Evolutionary conservation across 1,140 invertebrate species (phyloP), one percentile per base, ranked within the genome.

Genomic region (Drosophila prosaltans): DNA sequence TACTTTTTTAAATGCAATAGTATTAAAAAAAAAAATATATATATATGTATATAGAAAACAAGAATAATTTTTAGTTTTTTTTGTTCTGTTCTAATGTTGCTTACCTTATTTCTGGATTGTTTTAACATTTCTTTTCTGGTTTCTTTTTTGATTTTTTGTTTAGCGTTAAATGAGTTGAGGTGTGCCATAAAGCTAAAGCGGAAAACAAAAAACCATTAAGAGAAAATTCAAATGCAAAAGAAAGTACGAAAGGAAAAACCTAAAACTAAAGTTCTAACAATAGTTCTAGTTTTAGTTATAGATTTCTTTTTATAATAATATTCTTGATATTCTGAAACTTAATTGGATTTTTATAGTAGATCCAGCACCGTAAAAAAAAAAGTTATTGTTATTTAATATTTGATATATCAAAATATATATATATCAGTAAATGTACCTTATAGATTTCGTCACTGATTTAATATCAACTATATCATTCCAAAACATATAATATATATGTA

Each of bases 81-180:
- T 43, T 24, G 16, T 2, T 26, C 3, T 26, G 7, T 51, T 51
- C 24, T 24, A 48, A 21, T 51, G 21, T 26, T 51, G 8, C 45
- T 51, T 51, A 51, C 45, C 45, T 51, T 51, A 51, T 51, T 24
- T 26, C 45, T 51, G 45, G 21, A 2, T 26, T 51, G 45, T 51
- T 51, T 51, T 51, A 51, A 51, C 45, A 51, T 51, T 26, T 51
- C 45, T 51, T 51, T 51, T 51, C 45, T 51, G 45, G 45, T 51
- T 51, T 51, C 45, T 51, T 51, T 51, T 51, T 26, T 51, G 21
- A 1, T 24, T 51, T 26, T 51, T 26, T 51, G 45, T 26, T 51
- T 51, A 51, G 45, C 45, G 45, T 26, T 51, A 51, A 51, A 51
- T 51, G 45, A 51, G 45, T 51, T 51, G 45, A 51, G 45, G 45